A percentile compares a stretch with the other conserved stretches of the same genome.
Evolutionary conservation across 2,888 invertebrate genomes (phyloP).

Genomic region (Imbricaverruca yamaguchii): DNA sequence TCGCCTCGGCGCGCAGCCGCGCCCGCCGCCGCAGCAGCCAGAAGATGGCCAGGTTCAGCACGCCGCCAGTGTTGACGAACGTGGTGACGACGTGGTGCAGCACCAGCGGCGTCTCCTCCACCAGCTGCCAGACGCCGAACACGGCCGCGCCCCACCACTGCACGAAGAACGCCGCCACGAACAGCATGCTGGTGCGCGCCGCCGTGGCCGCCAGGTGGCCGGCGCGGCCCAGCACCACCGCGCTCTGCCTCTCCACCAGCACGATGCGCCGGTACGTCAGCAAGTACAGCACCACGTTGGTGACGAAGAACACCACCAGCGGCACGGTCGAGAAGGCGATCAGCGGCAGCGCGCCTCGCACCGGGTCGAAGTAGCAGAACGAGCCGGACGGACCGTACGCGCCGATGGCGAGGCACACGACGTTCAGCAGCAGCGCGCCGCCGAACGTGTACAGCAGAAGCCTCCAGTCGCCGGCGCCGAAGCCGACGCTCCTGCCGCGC

Average conservation of each 20-base stretch:
- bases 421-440: neutral
- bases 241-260: neutral
- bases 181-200: constrained; percentile 5
- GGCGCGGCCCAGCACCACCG: neutral
- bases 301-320: neutral
- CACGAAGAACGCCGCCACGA: neutral
- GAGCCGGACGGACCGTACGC: constrained; percentile 9
- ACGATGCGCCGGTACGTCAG: neutral
- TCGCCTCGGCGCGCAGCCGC: neutral
- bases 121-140: neutral
- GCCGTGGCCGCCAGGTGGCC: neutral
- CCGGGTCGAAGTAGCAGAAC: constrained; percentile 18
- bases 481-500: neutral
- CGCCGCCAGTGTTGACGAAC: constrained; percentile 4
- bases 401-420: neutral
- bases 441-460: neutral
- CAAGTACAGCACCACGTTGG: neutral
- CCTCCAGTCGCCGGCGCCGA: neutral
- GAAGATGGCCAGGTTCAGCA: neutral
- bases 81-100: neutral
- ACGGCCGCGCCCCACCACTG: neutral
- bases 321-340: neutral
- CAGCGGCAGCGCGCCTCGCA: neutral
- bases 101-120: neutral
- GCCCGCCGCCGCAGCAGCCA: neutral